phyloP scores from a whole-genome alignment of 2,888 invertebrate species.

The Drosophila atripex region DNA sequence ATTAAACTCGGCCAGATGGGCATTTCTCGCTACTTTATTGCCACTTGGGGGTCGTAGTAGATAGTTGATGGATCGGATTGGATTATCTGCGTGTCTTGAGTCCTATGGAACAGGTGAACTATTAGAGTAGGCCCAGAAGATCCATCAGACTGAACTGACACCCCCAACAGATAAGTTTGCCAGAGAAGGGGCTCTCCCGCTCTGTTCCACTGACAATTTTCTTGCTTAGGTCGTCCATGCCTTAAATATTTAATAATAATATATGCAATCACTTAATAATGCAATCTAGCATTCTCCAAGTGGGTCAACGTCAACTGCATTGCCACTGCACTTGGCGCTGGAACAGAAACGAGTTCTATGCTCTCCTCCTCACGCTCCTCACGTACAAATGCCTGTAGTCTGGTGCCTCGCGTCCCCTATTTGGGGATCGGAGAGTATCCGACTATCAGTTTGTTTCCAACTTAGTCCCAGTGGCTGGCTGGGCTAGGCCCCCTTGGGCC shows the following conservation, averaged over 20 bases:
- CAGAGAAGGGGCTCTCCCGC: too few relatives aligned
- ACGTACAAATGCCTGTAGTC: background rate
- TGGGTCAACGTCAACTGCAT: slow-evolving; percentile 28
- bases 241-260: background rate
- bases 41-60: background rate
- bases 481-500: background rate
- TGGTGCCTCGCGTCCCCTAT: slow-evolving; percentile 4
- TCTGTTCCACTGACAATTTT: too few relatives aligned
- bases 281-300: slow-evolving; percentile 8
- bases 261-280: background rate
- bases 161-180: too few relatives aligned
- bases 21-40: background rate
- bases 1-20: background rate
- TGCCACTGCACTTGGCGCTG: slow-evolving; percentile 8
- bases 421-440: slow-evolving; percentile 14
- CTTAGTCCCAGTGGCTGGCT: slow-evolving; percentile 7
- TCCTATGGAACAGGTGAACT: too few relatives aligned
- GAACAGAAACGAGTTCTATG: slow-evolving; percentile 29
- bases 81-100: too few relatives aligned
- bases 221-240: too few relatives aligned
- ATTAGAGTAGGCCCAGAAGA: too few relatives aligned
- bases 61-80: too few relatives aligned
- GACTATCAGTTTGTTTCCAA: slow-evolving; percentile 1
- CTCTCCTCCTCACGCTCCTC: too few relatives aligned
- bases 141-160: too few relatives aligned